These are phyloP conservation scores for Morbakka virulenta DNA, from an alignment of 30 jellyfish, hydroid and myxozoan genomes.

Conservation along the genomic window DNA sequence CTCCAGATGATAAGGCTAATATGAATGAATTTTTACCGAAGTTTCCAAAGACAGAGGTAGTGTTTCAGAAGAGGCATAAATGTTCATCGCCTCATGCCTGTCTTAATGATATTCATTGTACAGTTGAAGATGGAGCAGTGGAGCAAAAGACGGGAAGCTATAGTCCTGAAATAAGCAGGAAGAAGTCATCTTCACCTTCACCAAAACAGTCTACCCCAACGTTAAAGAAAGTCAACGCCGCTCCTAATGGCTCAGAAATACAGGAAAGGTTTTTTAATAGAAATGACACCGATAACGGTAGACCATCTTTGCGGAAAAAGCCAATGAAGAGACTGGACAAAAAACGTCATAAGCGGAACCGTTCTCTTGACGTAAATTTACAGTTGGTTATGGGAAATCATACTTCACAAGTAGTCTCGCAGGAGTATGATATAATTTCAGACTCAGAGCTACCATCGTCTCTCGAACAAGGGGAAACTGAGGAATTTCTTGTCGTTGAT, in stretches of 20 bases:
- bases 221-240: not conserved
- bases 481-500: slow-evolving; percentile 93
- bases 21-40: not conserved
- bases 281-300: not conserved
- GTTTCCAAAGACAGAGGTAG: slow-evolving; percentile 56
- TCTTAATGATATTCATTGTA: not conserved
- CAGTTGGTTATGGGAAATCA: slow-evolving; percentile 12
- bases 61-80: slow-evolving; percentile 49
- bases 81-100: too few relatives aligned
- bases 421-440: slow-evolving; percentile 94
- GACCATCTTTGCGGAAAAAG: not conserved
- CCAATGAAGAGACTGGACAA: not conserved
- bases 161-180: slow-evolving; percentile 56
- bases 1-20: not conserved
- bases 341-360: slow-evolving; percentile 54
- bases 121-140: slow-evolving; percentile 81
- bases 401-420: slow-evolving; percentile 63
- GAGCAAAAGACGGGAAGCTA: slow-evolving; percentile 85
- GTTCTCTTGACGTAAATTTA: slow-evolving; percentile 54
- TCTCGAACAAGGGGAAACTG: slow-evolving; percentile 68
- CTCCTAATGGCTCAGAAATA: not conserved
- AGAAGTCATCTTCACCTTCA: not conserved
- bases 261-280: not conserved
- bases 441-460: slow-evolving; percentile 98
- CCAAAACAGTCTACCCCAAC: not conserved